Base-by-base conservation (phyloP, 1,140 invertebrate genomes). In the Brachionus manjavacas region DNA sequence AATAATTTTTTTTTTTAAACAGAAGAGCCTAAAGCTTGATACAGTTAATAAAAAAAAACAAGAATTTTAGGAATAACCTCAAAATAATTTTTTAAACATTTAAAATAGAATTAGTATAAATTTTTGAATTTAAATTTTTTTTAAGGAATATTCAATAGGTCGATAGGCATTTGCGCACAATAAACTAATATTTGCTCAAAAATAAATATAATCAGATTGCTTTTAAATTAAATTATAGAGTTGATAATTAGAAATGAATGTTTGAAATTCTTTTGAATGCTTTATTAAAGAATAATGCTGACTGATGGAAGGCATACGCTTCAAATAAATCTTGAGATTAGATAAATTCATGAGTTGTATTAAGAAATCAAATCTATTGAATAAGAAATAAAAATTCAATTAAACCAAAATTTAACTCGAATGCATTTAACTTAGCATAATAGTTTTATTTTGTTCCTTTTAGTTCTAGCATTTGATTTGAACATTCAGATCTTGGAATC, bases 151-250 rank as follows among this genome's bases (percentile, higher is more conserved):
- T 60, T 60, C 52, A 23, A 60, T 23, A 60, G 52, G 52, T 60
- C 20, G 52, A 9, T 60, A 20, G 52, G n/a, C 52, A 11, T 20
- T 60, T 60, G 52, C 4, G 20, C 52, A 23, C 20, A 25, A 6
- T 2, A 60, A 60, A 20, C 52, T 20, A 60, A 60, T 60, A 60
- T 60, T 60, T 60, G 16, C 52, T 60, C 52, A 60, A 60, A 60
- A 60, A 60, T 60, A 60, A 60, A 60, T 60, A 1, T 20, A 60
- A 60, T 60, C 20, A 60, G n/a, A 60, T 60, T 60, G 52, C 52
- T 60, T 60, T 60, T 60, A 60, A 60, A 60, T 60, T 60, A 60
- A 60, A 60, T 60, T 60, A 60, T 60, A 23, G 52, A 60, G 52
- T 60, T 60, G 52, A 60, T 60, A 60, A 60, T 60, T 60, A 60